Evolutionary conservation across 2,888 invertebrate genomes (phyloP), one percentile per base, ranked within the genome.

Genomic region (Agrochola circellaris): DNA sequence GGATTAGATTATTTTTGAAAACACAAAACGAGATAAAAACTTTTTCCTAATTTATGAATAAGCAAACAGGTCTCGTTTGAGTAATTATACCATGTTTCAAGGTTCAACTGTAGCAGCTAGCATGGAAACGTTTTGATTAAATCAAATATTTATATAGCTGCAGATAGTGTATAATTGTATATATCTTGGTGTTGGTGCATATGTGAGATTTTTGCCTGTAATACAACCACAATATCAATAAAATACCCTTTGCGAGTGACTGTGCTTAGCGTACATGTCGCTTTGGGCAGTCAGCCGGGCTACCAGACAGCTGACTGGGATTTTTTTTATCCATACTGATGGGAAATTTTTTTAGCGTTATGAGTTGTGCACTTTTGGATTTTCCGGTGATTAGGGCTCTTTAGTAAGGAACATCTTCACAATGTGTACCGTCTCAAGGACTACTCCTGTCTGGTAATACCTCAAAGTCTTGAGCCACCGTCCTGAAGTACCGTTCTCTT

Each of bases 381-480:
- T n/a, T n/a, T n/a, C n/a, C n/a, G 15, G 7, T 20, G 26, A 75
- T 68, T 60, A 58, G 7, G 0, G 20, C 20, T 56, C 6, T 51
- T 9, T 17, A 77, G 17, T 34, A 23, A 77, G 45, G 30, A 42
- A 34, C 48, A 66, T 82, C 65, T 66, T 77, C 13, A 66, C 38
- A 26, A n/a, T 42, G 26, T 23, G n/a, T 38, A n/a, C 51, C 38
- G 73, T 73, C 67, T 73, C 45, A 83, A 73, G 58, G 3, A 7
- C 45, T 67, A 66, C 71, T 82, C 13, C 62, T 60, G 61, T 30
- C 67, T 45, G 23, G n/a, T 83, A 78, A 64, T 78, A 51, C 82
- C n/a, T 83, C n/a, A 58, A 45, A 61, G 34, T 62, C 54, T 58
- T 62, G 9, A 71, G 60, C 15, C 23, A 51, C 51, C 34, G 48